Percentiles rank a stretch among this genome's conserved stretches.
Conservation (phyloP, 2,888 invertebrate species). For the Cyclophora albipunctata region DNA sequence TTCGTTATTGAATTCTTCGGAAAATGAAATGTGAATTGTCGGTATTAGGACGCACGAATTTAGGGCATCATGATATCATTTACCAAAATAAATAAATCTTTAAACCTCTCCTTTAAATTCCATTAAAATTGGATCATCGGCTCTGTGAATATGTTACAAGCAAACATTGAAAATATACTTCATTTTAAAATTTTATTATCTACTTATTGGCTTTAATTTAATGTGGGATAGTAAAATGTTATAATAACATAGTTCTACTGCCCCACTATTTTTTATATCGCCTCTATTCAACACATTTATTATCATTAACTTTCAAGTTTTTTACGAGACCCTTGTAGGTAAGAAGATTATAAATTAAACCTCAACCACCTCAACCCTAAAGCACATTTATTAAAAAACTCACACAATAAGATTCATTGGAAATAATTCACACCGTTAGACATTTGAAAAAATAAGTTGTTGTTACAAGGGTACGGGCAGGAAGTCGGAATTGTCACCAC, state of each 20-base stretch:
- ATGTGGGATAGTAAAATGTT: too few species aligned
- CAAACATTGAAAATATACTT: too few species aligned
- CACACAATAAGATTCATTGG: conserved; percentile 19
- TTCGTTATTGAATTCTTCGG: conserved; percentile 10
- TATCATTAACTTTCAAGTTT: conserved; percentile 8
- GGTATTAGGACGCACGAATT: too few species aligned
- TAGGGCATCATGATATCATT: too few species aligned
- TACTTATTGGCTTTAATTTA: too few species aligned
- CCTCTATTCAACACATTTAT: background rate
- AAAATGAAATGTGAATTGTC: background rate
- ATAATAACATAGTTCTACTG: too few species aligned
- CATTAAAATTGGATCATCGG: too few species aligned
- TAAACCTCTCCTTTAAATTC: too few species aligned
- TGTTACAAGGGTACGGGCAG: conserved; percentile 29
- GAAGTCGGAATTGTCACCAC: conserved; percentile 32
- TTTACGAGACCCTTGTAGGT: conserved; percentile 19
- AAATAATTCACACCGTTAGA: conserved; percentile 39
- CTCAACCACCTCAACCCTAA: conserved; percentile 5
- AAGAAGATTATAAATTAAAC: conserved; percentile 11
- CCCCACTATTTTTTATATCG: too few species aligned
- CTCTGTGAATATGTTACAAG: too few species aligned
- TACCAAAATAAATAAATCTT: too few species aligned
- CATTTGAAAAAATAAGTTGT: conserved; percentile 27
- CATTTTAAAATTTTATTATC: too few species aligned
- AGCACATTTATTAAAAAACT: conserved; percentile 2